Evolutionary conservation across 1,140 invertebrate genomes (phyloP).

Genomic region (Dendroctonus valens): DNA sequence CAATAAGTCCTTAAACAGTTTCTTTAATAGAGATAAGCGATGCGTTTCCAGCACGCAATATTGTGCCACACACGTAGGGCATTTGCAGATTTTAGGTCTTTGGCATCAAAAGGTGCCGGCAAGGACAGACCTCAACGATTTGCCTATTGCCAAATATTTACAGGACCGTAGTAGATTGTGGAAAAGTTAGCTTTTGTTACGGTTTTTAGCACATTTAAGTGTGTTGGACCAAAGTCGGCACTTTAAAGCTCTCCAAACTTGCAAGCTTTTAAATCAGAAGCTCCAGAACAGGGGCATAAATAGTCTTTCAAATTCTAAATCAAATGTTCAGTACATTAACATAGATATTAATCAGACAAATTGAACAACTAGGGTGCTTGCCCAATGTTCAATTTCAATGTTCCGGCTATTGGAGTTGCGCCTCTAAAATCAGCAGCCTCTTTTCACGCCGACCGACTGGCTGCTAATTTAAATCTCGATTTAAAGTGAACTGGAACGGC

Average conservation of each 20-base stretch:
- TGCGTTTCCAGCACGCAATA: not conserved
- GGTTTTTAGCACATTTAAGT: too few relatives aligned
- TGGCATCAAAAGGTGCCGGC: not conserved
- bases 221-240: too few relatives aligned
- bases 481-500: constrained; percentile 45
- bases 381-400: constrained; percentile 43
- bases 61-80: not conserved
- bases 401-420: constrained; percentile 45
- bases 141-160: not conserved
- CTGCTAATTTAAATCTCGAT: constrained; percentile 48
- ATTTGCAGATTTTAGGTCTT: not conserved
- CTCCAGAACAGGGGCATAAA: too few relatives aligned
- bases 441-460: constrained; percentile 36
- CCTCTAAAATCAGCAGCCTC: constrained; percentile 29
- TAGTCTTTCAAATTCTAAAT: too few relatives aligned
- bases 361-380: not conserved
- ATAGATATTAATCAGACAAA: too few relatives aligned
- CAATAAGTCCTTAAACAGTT: constrained; percentile 11
- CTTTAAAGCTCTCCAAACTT: too few relatives aligned
- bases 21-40: constrained; percentile 1
- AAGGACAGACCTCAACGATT: not conserved
- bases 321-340: too few relatives aligned
- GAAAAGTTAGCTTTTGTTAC: not conserved
- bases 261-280: too few relatives aligned
- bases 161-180: not conserved